A percentile compares a stretch with the other conserved stretches of the same genome.
These are phyloP conservation scores for Tragelaphus eurycerus DNA, from an alignment of 2,797 vertebrate species.

Conservation along the genomic window DNA sequence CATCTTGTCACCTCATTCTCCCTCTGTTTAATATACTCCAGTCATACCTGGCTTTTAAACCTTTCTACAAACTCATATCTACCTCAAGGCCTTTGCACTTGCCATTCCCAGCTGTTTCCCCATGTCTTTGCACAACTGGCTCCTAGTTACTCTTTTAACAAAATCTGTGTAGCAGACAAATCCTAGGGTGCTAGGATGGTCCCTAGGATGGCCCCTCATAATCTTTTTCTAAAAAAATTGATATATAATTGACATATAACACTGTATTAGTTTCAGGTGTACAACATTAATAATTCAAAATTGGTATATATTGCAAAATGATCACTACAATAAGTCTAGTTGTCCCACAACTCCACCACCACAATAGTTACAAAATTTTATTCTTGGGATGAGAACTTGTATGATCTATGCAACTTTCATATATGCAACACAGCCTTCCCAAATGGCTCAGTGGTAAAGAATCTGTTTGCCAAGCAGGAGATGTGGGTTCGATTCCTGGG, in stretches of 20 bases:
- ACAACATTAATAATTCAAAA: neutral
- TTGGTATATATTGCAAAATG: neutral
- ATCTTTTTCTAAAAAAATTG: neutral
- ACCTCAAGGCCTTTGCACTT: neutral
- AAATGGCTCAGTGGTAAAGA: neutral
- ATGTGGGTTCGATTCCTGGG: accelerated
- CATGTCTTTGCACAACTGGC: neutral
- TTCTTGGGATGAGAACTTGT: neutral
- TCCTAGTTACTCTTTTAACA: neutral
- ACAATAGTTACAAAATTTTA: neutral
- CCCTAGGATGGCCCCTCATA: neutral
- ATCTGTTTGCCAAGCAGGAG: neutral
- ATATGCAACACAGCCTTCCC: neutral
- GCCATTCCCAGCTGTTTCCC: neutral
- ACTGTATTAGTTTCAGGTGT: neutral
- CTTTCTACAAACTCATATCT: neutral
- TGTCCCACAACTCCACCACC: neutral
- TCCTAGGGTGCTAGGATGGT: neutral
- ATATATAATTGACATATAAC: neutral
- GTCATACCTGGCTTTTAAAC: neutral
- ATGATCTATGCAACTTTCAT: neutral
- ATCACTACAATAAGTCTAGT: neutral
- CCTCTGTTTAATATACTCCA: too few relatives aligned
- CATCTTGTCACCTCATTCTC: too few relatives aligned
- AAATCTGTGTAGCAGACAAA: neutral